Base-by-base conservation (phyloP, 2,113 vertebrate species). In the Epinephelus moara region DNA sequence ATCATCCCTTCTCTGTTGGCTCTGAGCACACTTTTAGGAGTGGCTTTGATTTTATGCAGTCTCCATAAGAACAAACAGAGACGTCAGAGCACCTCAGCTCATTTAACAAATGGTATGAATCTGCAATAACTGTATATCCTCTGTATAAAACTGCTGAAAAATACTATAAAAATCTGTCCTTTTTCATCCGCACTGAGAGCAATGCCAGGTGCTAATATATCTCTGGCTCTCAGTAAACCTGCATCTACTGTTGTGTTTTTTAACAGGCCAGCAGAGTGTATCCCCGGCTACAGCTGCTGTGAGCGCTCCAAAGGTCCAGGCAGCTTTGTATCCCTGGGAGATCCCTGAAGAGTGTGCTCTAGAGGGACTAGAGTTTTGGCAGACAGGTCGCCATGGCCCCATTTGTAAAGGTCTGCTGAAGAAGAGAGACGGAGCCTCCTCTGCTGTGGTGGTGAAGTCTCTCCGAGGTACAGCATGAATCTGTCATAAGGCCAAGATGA, bases 1-100 rank as follows among this genome's bases (percentile, higher is more conserved):
- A 83, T 94, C 75, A 92, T 96, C n/a, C 95, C 93, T 0, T 84
- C 84, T 49, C 82, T 96, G 53, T 81, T 95, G 81, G 89, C 88
- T 76, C 85, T 89, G 0, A 92, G 92, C 79, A 92, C 94, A 0
- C 80, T 96, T 67, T 68, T 94, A 15, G 66, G 92, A 1, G 61
- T 95, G 77, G 81, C 64, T 75, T 66, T 87, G 19, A 95, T 96
- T 75, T 50, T 96, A 77, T 93, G 82, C 93, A 94, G 91, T 63
- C 90, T 93, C 0, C 74, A 88, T 60, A 80, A 59, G 73, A 91
- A 67, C 76, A 86, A 83, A 70, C 59, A 6, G 2, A 63, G 74
- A 42, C 25, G 7, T 42, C 81, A 30, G 3, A 59, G 53, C 40
- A 76, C 42, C 25, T 17, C 64, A 23, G 76, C 59, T 68, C 56